phyloP scores from a whole-genome alignment of 1,140 invertebrate species.

The Drosophila ambigua region DNA sequence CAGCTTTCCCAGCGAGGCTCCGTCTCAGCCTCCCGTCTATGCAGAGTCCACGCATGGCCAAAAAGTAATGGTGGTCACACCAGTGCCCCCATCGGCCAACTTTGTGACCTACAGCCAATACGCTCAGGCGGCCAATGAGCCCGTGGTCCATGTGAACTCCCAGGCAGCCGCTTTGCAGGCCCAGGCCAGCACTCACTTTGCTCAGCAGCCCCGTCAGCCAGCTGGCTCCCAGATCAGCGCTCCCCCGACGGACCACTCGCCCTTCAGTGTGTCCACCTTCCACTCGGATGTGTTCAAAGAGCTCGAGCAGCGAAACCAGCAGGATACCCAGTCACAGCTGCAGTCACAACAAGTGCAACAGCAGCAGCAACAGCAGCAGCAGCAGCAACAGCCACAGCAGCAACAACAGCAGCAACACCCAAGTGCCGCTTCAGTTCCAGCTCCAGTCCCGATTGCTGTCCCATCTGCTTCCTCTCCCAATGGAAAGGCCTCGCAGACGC shows the following conservation, averaged over 20 bases:
- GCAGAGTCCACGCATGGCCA: slow-evolving; percentile 77
- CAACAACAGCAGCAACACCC: neutral
- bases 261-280: slow-evolving; percentile 76
- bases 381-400: slow-evolving; percentile 4
- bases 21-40: slow-evolving; percentile 58
- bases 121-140: slow-evolving; percentile 54
- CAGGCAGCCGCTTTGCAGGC: slow-evolving; percentile 41
- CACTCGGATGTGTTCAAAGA: slow-evolving; percentile 82
- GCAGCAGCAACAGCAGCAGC: neutral
- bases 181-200: slow-evolving; percentile 63
- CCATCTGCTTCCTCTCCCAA: slow-evolving; percentile 32
- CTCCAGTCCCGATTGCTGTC: slow-evolving; percentile 15
- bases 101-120: slow-evolving; percentile 76
- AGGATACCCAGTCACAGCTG: slow-evolving; percentile 22
- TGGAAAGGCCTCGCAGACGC: slow-evolving; percentile 84
- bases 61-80: slow-evolving; percentile 81
- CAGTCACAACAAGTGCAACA: slow-evolving; percentile 1
- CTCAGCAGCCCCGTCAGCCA: slow-evolving; percentile 67
- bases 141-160: slow-evolving; percentile 63
- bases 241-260: slow-evolving; percentile 52
- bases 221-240: slow-evolving; percentile 29
- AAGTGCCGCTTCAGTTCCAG: slow-evolving; percentile 9
- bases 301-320: slow-evolving; percentile 68
- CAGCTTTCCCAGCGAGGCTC: slow-evolving; percentile 49
- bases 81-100: slow-evolving; percentile 60